These are phyloP conservation scores for Sphaeridia pumilis DNA, from an alignment of 2,888 invertebrate genomes.

Conservation along the genomic window DNA sequence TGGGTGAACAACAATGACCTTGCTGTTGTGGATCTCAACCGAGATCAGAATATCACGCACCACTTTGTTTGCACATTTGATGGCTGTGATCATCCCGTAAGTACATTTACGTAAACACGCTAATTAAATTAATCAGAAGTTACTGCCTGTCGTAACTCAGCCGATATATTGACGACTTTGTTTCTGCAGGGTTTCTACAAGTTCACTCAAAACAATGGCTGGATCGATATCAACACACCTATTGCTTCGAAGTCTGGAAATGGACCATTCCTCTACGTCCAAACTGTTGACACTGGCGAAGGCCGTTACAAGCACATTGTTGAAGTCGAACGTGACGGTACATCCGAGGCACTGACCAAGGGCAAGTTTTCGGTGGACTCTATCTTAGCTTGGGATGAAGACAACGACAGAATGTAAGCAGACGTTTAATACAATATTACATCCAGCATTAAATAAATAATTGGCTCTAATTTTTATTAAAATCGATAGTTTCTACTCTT, in stretches of 20 bases:
- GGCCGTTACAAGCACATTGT: slow-evolving; percentile 41
- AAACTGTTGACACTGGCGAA: slow-evolving; percentile 53
- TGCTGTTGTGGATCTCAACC: slow-evolving; percentile 74
- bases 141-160: too few relatives aligned
- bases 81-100: too few relatives aligned
- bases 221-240: slow-evolving; percentile 51
- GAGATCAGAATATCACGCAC: slow-evolving; percentile 66
- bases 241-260: slow-evolving; percentile 54
- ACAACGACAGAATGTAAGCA: slow-evolving; percentile 55
- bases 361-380: slow-evolving; percentile 60
- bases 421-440: too few relatives aligned
- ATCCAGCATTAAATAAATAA: too few relatives aligned
- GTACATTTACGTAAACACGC: too few relatives aligned
- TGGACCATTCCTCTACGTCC: slow-evolving; percentile 57
- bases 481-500: slow-evolving; percentile 64
- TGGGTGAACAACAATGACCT: slow-evolving; percentile 62
- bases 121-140: too few relatives aligned
- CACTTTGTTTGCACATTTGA: slow-evolving; percentile 57
- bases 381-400: slow-evolving; percentile 59
- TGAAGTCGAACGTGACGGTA: slow-evolving; percentile 22
- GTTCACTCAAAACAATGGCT: slow-evolving; percentile 53
- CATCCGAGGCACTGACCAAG: slow-evolving; percentile 45
- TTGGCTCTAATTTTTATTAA: too few relatives aligned
- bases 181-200: slow-evolving; percentile 35
- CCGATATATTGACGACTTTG: too few relatives aligned